Percentiles rank a stretch among this genome's conserved stretches.
These are phyloP conservation scores for Axea sp. DNA, from an alignment of 2,888 invertebrate genomes.

Conservation along the genomic window DNA sequence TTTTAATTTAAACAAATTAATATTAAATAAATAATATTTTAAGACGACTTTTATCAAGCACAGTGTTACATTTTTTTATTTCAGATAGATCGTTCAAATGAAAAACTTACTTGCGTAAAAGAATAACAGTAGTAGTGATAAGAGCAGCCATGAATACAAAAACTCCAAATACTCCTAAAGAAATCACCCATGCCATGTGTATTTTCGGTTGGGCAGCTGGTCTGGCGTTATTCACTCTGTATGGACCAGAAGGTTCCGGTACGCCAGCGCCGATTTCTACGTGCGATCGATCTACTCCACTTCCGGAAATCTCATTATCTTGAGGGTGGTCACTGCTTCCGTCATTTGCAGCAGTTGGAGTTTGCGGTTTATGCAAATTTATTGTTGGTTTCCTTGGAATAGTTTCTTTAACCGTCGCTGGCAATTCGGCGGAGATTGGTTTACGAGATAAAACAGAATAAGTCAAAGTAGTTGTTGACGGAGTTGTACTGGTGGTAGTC, in stretches of 20 bases:
- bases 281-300: slow-evolving; percentile 76
- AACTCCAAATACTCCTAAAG: slow-evolving; percentile 93
- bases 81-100: not conserved
- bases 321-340: slow-evolving; percentile 85
- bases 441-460: slow-evolving; percentile 48
- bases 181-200: slow-evolving; percentile 92
- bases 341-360: slow-evolving; percentile 71
- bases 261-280: slow-evolving; percentile 74
- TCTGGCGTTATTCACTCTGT: slow-evolving; percentile 78
- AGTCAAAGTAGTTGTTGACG: slow-evolving; percentile 58
- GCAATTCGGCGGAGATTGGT: slow-evolving; percentile 68
- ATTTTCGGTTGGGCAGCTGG: slow-evolving; percentile 82
- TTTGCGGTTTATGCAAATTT: slow-evolving; percentile 70
- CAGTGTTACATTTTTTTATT: not conserved
- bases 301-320: slow-evolving; percentile 87
- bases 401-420: slow-evolving; percentile 75
- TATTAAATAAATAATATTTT: too few species aligned
- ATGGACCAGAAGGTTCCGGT: slow-evolving; percentile 81
- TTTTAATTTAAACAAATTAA: too few species aligned
- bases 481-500: slow-evolving; percentile 67
- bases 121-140: slow-evolving; percentile 92
- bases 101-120: slow-evolving; percentile 88
- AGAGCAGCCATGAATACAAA: slow-evolving; percentile 94
- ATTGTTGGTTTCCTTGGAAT: slow-evolving; percentile 71
- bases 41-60: slow-evolving; percentile 28